Evolutionary conservation across 2,113 vertebrate genomes (phyloP), one percentile per base, ranked within the genome.

Genomic region (Orientallactaga bullata): DNA sequence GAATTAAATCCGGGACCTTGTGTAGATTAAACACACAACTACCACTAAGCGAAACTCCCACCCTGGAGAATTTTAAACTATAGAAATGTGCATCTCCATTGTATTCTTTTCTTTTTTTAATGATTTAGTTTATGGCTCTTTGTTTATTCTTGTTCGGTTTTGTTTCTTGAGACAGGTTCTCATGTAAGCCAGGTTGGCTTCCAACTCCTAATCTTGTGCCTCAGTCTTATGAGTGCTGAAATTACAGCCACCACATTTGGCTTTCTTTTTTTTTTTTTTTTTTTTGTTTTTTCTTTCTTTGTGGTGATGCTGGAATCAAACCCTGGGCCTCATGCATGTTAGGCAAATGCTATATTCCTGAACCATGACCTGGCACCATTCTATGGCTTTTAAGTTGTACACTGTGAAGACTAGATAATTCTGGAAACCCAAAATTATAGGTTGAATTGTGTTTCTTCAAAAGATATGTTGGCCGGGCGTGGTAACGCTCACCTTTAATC

Each of bases 61-160:
- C 55, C 55, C 55, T 55, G 55, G 55, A 55, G 55, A 58, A 63
- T 84, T 63, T 71, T 51, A 86, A 95, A 76, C 23, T 20, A 37
- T 17, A 24, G 37, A 69, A 63, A 7, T 85, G 32, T 91, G 90
- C 71, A 77, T 87, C 23, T 96, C 12, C 69, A 72, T 77, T 78
- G 65, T 76, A 28, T 81, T 76, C 10, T 42, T 71, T 84, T 69
- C 80, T 60, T 65, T 39, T 63, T 81, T 30, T 93, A 37, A 72
- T 72, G 9, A 93, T 81, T 77, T 76, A 35, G 47, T 23, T 23
- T 81, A 9, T 60, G 78, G 35, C 30, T 65, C 85, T 73, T 76
- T 24, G 21, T 71, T 68, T n/a, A 21, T 84, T 32, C 16, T 69
- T 16, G 35, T 28, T 68, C 58, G 2, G 58, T 72, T 60, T 55